Conservation (phyloP, 1,140 invertebrate genomes). For the Scaptodrosophila lebanonensis region DNA sequence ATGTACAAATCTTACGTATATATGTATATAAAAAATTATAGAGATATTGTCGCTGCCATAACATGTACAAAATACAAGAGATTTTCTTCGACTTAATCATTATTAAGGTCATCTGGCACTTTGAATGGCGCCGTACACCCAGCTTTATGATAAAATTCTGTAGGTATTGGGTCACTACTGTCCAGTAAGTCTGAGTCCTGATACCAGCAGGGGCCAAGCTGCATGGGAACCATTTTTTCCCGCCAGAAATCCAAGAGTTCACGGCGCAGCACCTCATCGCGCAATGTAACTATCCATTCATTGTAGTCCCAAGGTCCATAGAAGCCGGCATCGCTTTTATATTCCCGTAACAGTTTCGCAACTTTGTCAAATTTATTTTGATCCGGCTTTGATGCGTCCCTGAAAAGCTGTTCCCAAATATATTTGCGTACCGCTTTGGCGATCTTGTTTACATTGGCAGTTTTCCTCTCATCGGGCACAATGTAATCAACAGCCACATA, state of each 20-base stretch:
- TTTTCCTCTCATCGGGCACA: slow-evolving; percentile 39
- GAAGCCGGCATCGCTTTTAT: slow-evolving; percentile 53
- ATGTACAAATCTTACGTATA: too few species aligned
- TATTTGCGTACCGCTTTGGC: slow-evolving; percentile 21
- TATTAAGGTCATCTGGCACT: neutral
- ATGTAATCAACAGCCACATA: slow-evolving; percentile 38
- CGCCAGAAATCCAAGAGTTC: slow-evolving; percentile 58
- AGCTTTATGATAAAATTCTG: slow-evolving; percentile 57
- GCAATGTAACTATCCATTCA: slow-evolving; percentile 55
- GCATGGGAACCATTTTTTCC: slow-evolving; percentile 52
- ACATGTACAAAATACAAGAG: too few species aligned
- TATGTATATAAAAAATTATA: too few species aligned
- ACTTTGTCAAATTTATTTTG: slow-evolving; percentile 41
- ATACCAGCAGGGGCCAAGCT: slow-evolving; percentile 55
- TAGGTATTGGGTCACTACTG: slow-evolving; percentile 30
- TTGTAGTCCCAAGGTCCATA: slow-evolving; percentile 53
- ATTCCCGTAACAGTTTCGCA: slow-evolving; percentile 45
- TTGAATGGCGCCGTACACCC: slow-evolving; percentile 56
- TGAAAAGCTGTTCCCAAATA: slow-evolving; percentile 57
- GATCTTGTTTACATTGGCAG: slow-evolving; percentile 39
- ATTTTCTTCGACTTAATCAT: neutral
- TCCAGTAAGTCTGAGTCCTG: slow-evolving; percentile 64
- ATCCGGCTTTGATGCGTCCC: slow-evolving; percentile 13
- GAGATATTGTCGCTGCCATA: too few species aligned
- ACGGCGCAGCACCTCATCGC: slow-evolving; percentile 45